Evolutionary conservation across 2,113 vertebrate species (phyloP).

Genomic region (Orcinus orca): DNA sequence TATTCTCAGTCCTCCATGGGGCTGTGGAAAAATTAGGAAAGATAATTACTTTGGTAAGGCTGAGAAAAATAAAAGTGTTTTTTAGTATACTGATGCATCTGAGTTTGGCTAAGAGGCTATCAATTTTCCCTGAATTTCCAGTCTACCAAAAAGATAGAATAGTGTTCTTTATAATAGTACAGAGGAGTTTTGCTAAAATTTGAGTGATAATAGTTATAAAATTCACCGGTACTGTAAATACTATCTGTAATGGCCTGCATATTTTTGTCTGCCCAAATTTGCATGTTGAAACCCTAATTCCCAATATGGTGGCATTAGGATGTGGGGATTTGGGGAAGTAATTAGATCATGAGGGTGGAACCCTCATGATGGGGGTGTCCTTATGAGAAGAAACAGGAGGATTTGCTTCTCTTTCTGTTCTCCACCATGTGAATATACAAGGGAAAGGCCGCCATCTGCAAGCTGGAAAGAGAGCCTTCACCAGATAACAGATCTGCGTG

Average conservation of each 20-base stretch:
- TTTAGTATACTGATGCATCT: neutral
- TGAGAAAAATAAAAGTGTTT: neutral
- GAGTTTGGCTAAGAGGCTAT: neutral
- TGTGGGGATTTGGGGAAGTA: neutral
- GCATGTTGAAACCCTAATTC: neutral
- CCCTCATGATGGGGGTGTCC: too few relatives aligned
- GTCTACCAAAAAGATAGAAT: neutral
- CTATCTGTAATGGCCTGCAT: neutral
- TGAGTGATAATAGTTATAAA: neutral
- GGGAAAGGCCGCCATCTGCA: neutral
- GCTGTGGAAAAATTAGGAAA: neutral
- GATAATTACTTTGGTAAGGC: neutral
- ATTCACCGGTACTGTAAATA: neutral
- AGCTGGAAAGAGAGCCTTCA: neutral
- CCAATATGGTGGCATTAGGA: neutral
- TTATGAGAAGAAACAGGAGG: neutral
- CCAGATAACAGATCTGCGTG: neutral
- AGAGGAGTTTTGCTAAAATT: neutral
- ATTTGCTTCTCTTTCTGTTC: neutral
- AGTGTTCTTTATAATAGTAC: neutral
- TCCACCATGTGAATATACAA: neutral
- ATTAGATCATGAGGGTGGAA: neutral
- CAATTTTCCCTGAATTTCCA: neutral
- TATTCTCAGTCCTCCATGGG: neutral
- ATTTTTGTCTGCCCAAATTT: neutral